Evolutionary conservation across 2,797 vertebrate genomes (phyloP).

Genomic region (Poecilia velifera): DNA sequence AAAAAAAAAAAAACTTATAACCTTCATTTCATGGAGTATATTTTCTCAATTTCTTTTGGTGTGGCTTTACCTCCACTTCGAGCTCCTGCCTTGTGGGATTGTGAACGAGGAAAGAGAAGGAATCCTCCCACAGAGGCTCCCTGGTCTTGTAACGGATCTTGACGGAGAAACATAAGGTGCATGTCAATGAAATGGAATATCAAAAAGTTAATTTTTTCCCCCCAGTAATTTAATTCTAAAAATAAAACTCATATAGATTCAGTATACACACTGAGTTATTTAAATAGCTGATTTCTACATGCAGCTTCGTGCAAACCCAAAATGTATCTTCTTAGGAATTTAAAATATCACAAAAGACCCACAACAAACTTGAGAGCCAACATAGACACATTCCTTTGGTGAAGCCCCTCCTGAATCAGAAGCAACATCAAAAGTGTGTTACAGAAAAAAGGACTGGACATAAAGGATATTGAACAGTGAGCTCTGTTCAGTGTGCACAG

Average conservation of each 20-base stretch:
- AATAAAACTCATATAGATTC: background rate
- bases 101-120: slow-evolving; percentile 94
- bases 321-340: background rate
- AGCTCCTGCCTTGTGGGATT: slow-evolving; percentile 94
- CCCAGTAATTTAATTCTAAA: background rate
- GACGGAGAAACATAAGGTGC: slow-evolving; percentile 26
- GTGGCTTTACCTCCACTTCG: slow-evolving; percentile 88
- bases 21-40: too few relatives aligned
- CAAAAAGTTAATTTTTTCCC: background rate
- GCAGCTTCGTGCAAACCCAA: background rate
- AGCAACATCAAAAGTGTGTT: background rate
- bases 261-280: background rate
- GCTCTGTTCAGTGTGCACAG: background rate
- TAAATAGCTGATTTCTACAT: background rate
- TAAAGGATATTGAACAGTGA: background rate
- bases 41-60: background rate
- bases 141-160: slow-evolving; percentile 95
- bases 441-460: background rate
- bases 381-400: background rate
- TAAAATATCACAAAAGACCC: background rate
- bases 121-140: slow-evolving; percentile 96
- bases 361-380: background rate
- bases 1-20: background rate
- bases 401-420: background rate
- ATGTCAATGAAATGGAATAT: background rate